Evolutionary conservation across 2,797 vertebrate genomes (phyloP).

Genomic region (Phalanger gymnotis): DNA sequence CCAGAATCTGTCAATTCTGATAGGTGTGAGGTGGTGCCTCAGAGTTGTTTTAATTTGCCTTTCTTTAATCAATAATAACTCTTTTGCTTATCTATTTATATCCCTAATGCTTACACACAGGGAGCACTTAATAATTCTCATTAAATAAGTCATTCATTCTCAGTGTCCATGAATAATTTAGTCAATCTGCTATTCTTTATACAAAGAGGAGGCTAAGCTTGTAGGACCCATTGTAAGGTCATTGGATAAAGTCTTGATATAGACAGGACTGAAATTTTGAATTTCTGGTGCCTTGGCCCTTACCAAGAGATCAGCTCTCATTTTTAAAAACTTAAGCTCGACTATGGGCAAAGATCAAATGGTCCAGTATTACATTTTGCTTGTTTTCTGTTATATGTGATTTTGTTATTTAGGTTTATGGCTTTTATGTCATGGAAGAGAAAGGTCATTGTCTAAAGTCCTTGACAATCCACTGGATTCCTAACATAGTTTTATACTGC

Average conservation of each 20-base stretch:
- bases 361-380: conserved; percentile 30
- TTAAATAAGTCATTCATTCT: neutral
- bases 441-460: neutral
- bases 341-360: conserved; percentile 15
- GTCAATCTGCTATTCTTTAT: conserved; percentile 51
- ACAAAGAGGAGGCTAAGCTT: conserved; percentile 57
- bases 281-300: neutral
- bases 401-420: neutral
- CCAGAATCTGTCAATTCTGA: neutral
- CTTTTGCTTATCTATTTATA: neutral
- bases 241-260: conserved; percentile 32
- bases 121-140: neutral
- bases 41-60: neutral
- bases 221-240: conserved; percentile 55
- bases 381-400: conserved; percentile 25
- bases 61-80: neutral
- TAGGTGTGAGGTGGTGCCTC: neutral
- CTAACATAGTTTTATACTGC: neutral
- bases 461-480: neutral
- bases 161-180: neutral
- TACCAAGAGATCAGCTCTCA: conserved; percentile 27
- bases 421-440: neutral
- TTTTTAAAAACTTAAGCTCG: conserved; percentile 5
- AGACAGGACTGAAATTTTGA: conserved; percentile 36
- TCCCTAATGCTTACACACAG: neutral